phyloP scores from a whole-genome alignment of 2,113 vertebrate genomes.

The Pelvicachromis taeniatus region DNA sequence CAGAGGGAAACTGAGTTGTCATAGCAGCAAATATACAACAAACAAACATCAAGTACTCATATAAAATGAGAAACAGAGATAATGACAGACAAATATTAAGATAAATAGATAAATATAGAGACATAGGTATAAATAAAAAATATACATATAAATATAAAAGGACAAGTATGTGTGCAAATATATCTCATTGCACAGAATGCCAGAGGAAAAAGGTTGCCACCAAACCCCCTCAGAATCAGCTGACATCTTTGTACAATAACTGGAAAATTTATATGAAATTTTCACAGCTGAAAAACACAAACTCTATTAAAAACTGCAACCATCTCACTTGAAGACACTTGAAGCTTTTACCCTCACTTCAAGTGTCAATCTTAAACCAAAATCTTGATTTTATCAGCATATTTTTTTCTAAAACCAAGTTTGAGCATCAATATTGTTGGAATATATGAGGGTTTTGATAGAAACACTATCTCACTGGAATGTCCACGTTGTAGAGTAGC shows the following conservation, averaged over 20 bases:
- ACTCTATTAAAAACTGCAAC: fast-evolving
- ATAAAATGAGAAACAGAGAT: not conserved
- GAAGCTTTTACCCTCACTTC: not conserved
- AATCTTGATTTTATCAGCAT: not conserved
- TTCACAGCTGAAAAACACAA: not conserved
- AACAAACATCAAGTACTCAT: not conserved
- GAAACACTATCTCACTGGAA: not conserved
- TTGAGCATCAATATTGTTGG: not conserved
- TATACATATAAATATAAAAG: not conserved
- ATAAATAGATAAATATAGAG: not conserved
- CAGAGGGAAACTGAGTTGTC: not conserved
- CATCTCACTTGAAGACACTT: not conserved
- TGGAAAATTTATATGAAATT: not conserved
- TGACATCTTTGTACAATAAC: fast-evolving
- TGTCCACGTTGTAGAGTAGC: not conserved
- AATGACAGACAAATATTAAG: not conserved
- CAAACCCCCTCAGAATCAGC: not conserved
- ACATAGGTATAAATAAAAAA: not conserved
- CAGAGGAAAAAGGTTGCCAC: not conserved
- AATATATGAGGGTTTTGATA: not conserved
- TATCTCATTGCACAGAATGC: not conserved
- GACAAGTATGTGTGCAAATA: not conserved
- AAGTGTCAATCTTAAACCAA: not conserved
- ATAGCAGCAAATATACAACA: not conserved
- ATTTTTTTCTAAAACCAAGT: not conserved